phyloP scores from a whole-genome alignment of 2,113 vertebrate genomes.

The Hipposideros armiger region DNA sequence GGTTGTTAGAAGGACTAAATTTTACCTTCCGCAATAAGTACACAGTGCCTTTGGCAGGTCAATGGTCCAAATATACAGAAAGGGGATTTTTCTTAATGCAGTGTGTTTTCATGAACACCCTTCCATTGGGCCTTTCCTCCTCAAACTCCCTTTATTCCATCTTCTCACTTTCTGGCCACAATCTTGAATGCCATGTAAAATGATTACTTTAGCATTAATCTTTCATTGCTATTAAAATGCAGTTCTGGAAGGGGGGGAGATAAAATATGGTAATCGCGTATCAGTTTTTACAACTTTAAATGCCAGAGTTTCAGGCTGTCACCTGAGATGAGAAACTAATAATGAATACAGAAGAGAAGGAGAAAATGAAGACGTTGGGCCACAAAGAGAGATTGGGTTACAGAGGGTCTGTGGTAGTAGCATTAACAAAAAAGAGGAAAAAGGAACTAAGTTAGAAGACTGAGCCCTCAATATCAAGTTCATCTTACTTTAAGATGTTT shows the following conservation, averaged over 20 bases:
- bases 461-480: constrained; percentile 1
- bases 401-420: background rate
- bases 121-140: background rate
- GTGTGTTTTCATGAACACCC: background rate
- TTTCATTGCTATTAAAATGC: constrained; percentile 32
- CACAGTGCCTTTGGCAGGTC: background rate
- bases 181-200: background rate
- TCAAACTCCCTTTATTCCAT: background rate
- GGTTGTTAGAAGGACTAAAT: background rate
- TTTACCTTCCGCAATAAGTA: background rate
- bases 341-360: background rate
- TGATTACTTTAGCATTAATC: background rate
- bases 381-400: background rate
- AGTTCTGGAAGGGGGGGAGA: background rate
- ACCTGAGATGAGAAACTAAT: background rate
- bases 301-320: constrained; percentile 14
- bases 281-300: background rate
- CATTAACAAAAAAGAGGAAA: background rate
- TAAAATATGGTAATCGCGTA: background rate
- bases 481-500: constrained; percentile 29
- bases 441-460: background rate
- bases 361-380: background rate
- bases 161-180: background rate
- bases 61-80: background rate
- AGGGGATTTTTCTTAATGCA: background rate